phyloP scores from a whole-genome alignment of 2,888 invertebrate species.

The Osmoderma eremita region DNA sequence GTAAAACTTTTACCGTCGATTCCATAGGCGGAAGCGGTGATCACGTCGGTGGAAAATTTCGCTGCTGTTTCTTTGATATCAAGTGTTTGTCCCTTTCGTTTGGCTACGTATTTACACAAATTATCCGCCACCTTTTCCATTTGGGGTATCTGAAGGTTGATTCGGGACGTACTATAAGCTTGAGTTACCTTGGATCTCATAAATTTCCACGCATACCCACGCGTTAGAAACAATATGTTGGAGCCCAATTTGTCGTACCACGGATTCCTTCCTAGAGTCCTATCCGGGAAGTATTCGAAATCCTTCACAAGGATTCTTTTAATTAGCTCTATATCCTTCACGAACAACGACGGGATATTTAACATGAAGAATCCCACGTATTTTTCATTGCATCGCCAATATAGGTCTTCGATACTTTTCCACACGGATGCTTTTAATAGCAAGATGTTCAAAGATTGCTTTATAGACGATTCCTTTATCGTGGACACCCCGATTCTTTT shows the following conservation, averaged over 20 bases:
- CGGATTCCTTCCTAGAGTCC: conserved; percentile 61
- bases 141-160: conserved; percentile 66
- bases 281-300: conserved; percentile 64
- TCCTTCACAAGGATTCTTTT: conserved; percentile 65
- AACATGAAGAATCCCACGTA: conserved; percentile 66
- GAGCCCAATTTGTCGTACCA: conserved; percentile 61
- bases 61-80: conserved; percentile 52
- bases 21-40: conserved; percentile 62
- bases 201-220: conserved; percentile 67
- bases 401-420: conserved; percentile 54
- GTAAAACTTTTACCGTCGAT: conserved; percentile 58
- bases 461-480: conserved; percentile 59
- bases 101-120: conserved; percentile 27
- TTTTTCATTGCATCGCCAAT: conserved; percentile 53
- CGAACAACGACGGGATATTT: conserved; percentile 63
- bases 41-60: conserved; percentile 61
- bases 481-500: conserved; percentile 59
- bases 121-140: conserved; percentile 60
- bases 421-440: conserved; percentile 55
- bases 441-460: conserved; percentile 60
- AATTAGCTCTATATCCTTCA: conserved; percentile 64
- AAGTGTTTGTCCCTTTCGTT: conserved; percentile 10
- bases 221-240: conserved; percentile 62
- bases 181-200: conserved; percentile 66
- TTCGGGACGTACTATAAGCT: conserved; percentile 67